These are phyloP conservation scores for Coendou prehensilis DNA, from an alignment of 2,797 vertebrate species.

Conservation along the genomic window DNA sequence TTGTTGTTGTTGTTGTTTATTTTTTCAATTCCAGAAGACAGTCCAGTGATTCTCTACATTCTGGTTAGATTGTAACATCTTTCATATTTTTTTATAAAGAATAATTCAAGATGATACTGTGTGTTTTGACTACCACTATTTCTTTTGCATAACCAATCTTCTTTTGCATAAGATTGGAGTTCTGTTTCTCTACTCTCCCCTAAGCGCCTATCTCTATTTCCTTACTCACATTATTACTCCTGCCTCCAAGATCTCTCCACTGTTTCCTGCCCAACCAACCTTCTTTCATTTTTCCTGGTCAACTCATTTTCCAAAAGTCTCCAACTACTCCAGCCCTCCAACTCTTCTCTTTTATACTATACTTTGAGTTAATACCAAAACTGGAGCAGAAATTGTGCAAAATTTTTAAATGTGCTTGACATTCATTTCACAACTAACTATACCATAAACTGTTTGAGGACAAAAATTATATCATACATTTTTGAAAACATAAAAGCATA, in stretches of 20 bases:
- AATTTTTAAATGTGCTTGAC: background rate
- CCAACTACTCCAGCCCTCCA: accelerated
- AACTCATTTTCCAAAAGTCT: background rate
- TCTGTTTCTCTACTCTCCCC: background rate
- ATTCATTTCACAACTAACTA: background rate
- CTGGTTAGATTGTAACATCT: background rate
- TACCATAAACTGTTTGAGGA: constrained; percentile 47
- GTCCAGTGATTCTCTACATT: background rate
- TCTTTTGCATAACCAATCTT: background rate
- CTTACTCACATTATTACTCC: background rate
- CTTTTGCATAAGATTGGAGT: background rate
- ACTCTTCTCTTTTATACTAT: background rate
- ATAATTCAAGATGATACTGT: background rate
- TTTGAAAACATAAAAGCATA: constrained; percentile 61
- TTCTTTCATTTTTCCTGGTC: background rate
- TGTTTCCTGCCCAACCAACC: background rate
- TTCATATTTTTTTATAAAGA: background rate
- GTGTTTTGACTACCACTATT: background rate
- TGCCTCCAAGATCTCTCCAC: background rate
- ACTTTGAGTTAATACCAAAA: constrained; percentile 11
- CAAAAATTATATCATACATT: constrained; percentile 23
- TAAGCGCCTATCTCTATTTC: background rate
- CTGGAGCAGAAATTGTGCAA: background rate
- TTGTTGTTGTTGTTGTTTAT: background rate
- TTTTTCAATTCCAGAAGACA: background rate